These are phyloP conservation scores for Paratilapia polleni DNA, from an alignment of 2,113 vertebrate genomes.

Conservation along the genomic window DNA sequence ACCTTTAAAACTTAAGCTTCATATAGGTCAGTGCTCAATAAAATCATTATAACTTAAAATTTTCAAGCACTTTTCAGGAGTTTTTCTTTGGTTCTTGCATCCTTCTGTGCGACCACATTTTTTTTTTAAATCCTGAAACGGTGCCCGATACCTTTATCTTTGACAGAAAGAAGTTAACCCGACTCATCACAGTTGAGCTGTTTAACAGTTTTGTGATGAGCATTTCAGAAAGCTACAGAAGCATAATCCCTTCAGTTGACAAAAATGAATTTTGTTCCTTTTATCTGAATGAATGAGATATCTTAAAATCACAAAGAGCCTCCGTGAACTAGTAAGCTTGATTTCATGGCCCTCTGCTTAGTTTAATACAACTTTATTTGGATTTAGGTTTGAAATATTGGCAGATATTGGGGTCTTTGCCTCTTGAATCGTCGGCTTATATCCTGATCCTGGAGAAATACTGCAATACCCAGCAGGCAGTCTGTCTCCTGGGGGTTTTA, in stretches of 20 bases:
- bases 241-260: fast-evolving
- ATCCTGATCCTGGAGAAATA: background rate
- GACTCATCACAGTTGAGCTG: too few species aligned
- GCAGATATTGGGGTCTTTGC: background rate
- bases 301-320: background rate
- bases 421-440: fast-evolving
- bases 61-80: background rate
- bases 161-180: too few species aligned
- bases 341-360: fast-evolving
- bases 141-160: too few species aligned
- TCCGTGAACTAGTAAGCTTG: background rate
- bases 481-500: too few species aligned
- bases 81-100: background rate
- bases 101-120: too few species aligned
- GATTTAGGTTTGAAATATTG: background rate
- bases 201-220: too few species aligned
- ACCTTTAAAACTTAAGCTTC: fast-evolving
- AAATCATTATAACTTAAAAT: fast-evolving
- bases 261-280: fast-evolving
- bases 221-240: too few species aligned
- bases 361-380: fast-evolving
- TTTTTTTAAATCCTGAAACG: too few species aligned
- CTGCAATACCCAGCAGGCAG: too few species aligned
- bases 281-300: background rate
- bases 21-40: background rate